Percentiles rank a stretch among this genome's conserved stretches.
phyloP scores from a whole-genome alignment of 2,797 vertebrate genomes.

The Etheostoma nigrum region DNA sequence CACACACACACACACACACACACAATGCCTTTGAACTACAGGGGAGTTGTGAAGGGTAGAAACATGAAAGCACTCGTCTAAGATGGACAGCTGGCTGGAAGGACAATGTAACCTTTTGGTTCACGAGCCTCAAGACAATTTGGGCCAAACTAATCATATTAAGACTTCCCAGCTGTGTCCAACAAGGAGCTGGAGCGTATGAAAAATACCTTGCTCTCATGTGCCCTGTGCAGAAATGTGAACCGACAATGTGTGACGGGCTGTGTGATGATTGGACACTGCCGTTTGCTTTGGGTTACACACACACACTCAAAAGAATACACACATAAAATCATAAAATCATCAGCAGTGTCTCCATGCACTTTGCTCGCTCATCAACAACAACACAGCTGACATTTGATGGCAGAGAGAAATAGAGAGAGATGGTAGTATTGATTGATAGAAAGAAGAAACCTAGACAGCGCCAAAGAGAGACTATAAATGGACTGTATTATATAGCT shows the following conservation, averaged over 20 bases:
- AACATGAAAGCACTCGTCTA: constrained; percentile 7
- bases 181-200: constrained; percentile 1
- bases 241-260: not conserved
- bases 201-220: not conserved
- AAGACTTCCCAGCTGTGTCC: constrained; percentile 28
- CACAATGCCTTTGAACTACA: not conserved
- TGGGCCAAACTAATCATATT: constrained; percentile 37
- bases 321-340: too few species aligned
- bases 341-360: not conserved
- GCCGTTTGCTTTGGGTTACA: not conserved
- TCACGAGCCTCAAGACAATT: constrained; percentile 30
- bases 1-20: not conserved
- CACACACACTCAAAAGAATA: too few species aligned
- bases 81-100: constrained; percentile 47
- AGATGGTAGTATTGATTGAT: not conserved
- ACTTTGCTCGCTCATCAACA: not conserved
- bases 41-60: not conserved
- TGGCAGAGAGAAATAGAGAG: not conserved
- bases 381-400: not conserved
- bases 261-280: not conserved
- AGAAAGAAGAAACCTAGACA: not conserved
- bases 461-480: not conserved
- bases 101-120: constrained; percentile 38
- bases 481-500: too few species aligned
- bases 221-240: too few species aligned